These are phyloP conservation scores for Noctua pronuba DNA, from an alignment of 2,888 invertebrate species.

Conservation along the genomic window DNA sequence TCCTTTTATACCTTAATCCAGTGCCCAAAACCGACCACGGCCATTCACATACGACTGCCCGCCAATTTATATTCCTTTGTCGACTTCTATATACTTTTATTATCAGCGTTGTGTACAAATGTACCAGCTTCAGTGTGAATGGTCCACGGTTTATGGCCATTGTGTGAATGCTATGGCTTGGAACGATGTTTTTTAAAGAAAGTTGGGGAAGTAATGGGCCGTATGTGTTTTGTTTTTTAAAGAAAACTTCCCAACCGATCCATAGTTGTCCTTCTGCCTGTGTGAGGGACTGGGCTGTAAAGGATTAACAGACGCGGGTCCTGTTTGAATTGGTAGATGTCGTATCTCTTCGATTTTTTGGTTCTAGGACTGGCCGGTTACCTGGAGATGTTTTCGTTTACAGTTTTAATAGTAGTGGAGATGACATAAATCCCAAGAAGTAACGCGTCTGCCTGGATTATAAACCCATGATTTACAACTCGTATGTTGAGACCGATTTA, in stretches of 20 bases:
- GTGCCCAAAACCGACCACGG: constrained; percentile 13
- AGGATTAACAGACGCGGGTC: too few species aligned
- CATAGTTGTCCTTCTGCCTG: too few species aligned
- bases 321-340: neutral
- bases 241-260: too few species aligned
- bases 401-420: neutral
- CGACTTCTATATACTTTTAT: constrained; percentile 55
- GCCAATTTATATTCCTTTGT: constrained; percentile 68
- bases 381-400: too few species aligned
- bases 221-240: neutral
- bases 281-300: neutral
- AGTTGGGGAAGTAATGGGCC: neutral
- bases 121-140: constrained; percentile 23
- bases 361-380: neutral
- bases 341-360: neutral
- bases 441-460: neutral
- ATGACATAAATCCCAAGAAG: neutral
- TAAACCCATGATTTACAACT: neutral
- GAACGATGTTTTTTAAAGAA: constrained; percentile 18
- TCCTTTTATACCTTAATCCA: constrained; percentile 24
- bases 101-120: constrained; percentile 35
- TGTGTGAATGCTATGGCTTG: constrained; percentile 25
- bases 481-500: neutral
- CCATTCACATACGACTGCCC: constrained; percentile 44
- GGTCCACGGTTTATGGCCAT: constrained; percentile 25